Evolutionary conservation across 2,797 vertebrate species (phyloP).

Genomic region (Malacoctenus gilli): DNA sequence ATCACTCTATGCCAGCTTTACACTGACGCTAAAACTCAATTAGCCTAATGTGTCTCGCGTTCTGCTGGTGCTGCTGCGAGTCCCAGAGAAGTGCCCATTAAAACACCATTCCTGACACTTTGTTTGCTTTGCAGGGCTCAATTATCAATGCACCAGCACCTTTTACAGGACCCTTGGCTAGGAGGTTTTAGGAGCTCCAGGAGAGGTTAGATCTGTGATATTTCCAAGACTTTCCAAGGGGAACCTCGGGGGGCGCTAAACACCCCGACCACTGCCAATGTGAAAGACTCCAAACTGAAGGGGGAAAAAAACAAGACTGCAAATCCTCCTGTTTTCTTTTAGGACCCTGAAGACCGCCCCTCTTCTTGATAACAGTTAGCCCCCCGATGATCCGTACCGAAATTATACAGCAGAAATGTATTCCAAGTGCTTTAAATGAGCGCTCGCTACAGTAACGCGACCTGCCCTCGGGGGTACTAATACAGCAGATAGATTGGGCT

Average conservation of each 20-base stretch:
- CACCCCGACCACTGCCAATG: slow-evolving; percentile 65
- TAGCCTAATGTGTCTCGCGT: slow-evolving; percentile 61
- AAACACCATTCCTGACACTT: slow-evolving; percentile 67
- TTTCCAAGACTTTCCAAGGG: slow-evolving; percentile 69
- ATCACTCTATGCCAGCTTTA: slow-evolving; percentile 67
- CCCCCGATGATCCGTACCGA: slow-evolving; percentile 60
- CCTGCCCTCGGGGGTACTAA: slow-evolving; percentile 62
- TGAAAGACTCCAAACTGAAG: slow-evolving; percentile 32
- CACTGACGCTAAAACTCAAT: slow-evolving; percentile 70
- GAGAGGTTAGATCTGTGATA: slow-evolving; percentile 70
- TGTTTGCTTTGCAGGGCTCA: slow-evolving; percentile 78
- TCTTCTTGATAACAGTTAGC: slow-evolving; percentile 60
- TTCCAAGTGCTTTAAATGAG: slow-evolving; percentile 9
- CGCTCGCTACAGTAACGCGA: slow-evolving; percentile 52
- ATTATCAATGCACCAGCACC: slow-evolving; percentile 79
- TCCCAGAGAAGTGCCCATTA: slow-evolving; percentile 64
- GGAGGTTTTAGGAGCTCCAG: slow-evolving; percentile 69
- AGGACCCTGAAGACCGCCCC: slow-evolving; percentile 42
- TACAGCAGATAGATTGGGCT: slow-evolving; percentile 68
- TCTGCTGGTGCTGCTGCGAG: slow-evolving; percentile 33
- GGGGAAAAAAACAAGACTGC: slow-evolving; percentile 21
- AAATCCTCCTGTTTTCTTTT: slow-evolving; percentile 11
- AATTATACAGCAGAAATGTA: slow-evolving; percentile 41
- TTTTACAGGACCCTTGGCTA: slow-evolving; percentile 74
- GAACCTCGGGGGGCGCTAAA: slow-evolving; percentile 70